phyloP scores from a whole-genome alignment of 2,888 invertebrate genomes.

The Congeria kusceri region DNA sequence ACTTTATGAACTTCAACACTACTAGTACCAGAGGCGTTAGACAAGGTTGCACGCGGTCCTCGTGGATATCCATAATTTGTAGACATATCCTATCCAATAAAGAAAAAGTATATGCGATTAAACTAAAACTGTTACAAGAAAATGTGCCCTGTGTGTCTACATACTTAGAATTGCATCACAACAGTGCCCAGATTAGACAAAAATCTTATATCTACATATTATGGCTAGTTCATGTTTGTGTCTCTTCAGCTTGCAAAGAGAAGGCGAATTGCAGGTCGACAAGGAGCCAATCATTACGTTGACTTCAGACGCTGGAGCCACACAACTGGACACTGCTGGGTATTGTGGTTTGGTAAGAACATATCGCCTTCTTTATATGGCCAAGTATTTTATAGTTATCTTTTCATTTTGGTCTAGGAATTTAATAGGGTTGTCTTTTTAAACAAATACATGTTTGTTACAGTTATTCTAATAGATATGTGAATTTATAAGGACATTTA shows the following conservation, averaged over 20 bases:
- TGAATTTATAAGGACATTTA: too few species aligned
- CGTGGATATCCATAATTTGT: too few species aligned
- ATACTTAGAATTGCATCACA: too few species aligned
- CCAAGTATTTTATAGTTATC: neutral
- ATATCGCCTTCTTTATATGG: neutral
- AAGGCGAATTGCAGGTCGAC: conserved; percentile 91
- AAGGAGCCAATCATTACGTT: conserved; percentile 89
- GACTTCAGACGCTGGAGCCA: conserved; percentile 89
- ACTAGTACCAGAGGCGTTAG: too few species aligned
- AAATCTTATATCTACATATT: too few species aligned
- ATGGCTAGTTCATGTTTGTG: conserved; percentile 16
- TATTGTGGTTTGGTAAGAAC: conserved; percentile 91
- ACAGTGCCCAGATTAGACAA: neutral
- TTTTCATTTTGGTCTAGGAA: neutral
- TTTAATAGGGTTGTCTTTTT: neutral
- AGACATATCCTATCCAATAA: too few species aligned
- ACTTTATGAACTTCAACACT: too few species aligned
- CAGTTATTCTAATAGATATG: too few species aligned
- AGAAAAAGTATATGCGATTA: too few species aligned
- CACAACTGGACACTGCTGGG: conserved; percentile 91
- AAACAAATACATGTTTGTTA: neutral
- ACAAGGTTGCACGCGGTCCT: too few species aligned
- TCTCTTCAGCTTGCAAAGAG: conserved; percentile 88
- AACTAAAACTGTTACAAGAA: too few species aligned
- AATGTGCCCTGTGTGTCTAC: too few species aligned